These are phyloP conservation scores for Alectoris magna DNA, from an alignment of 2,797 vertebrate genomes.

Conservation along the genomic window DNA sequence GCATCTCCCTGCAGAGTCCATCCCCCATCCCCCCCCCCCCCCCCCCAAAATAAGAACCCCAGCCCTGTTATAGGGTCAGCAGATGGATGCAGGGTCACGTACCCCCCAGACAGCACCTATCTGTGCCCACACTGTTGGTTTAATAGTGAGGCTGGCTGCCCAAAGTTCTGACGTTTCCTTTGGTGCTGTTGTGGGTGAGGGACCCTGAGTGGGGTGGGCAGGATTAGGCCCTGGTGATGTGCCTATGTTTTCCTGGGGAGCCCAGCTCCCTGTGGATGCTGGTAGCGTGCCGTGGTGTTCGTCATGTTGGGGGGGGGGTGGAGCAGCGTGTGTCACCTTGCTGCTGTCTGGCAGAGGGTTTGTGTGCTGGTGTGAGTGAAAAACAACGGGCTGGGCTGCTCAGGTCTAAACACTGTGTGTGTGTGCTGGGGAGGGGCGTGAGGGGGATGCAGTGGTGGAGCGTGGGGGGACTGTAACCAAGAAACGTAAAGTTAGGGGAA, in stretches of 20 bases:
- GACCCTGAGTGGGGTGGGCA: fast-evolving
- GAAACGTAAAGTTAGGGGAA: neutral
- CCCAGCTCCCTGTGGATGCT: neutral
- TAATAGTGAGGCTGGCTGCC: neutral
- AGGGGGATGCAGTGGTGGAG: neutral
- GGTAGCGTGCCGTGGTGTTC: neutral
- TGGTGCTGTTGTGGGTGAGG: neutral
- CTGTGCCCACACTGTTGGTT: neutral
- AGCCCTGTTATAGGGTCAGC: neutral
- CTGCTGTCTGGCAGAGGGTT: conserved; percentile 57
- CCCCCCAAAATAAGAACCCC: no score
- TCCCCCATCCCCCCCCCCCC: neutral
- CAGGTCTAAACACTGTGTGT: neutral
- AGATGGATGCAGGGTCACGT: no score
- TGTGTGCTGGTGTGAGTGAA: conserved; percentile 43
- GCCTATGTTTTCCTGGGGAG: neutral
- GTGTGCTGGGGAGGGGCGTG: no score
- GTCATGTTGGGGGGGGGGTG: conserved; percentile 33
- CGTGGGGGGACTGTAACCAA: neutral
- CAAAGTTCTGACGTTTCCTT: neutral
- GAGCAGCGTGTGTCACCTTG: conserved; percentile 24
- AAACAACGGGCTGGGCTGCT: conserved; percentile 61
- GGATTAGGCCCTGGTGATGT: neutral
- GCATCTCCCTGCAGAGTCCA: neutral
- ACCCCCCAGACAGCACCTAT: neutral